Conservation (phyloP, 2,888 invertebrate genomes). For the Lepetodrilus schrolli region DNA sequence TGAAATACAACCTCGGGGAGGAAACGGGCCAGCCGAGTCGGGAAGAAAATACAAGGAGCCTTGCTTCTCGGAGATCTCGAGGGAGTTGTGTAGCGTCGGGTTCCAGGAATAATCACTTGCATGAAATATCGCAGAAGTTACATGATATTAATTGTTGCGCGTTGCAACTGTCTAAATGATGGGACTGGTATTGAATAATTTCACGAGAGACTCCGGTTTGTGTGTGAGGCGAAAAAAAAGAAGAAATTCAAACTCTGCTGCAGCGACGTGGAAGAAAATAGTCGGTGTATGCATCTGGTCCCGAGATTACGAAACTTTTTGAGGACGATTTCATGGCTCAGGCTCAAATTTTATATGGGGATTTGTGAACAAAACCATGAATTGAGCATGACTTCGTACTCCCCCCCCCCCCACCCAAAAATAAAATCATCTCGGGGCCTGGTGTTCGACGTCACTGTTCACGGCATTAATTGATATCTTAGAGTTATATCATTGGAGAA, state of each 20-base stretch:
- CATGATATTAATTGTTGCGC: neutral
- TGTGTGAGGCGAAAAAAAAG: neutral
- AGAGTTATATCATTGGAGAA: too few species aligned
- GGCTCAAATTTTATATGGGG: too few species aligned
- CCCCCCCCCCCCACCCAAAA: too few species aligned
- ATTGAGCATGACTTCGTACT: too few species aligned
- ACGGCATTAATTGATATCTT: too few species aligned
- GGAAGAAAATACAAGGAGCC: neutral
- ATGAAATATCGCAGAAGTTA: neutral
- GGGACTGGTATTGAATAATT: neutral
- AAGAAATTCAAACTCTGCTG: neutral
- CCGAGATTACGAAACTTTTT: too few species aligned
- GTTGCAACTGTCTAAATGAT: neutral
- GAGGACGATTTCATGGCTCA: too few species aligned
- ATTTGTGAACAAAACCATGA: too few species aligned
- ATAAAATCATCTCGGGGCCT: too few species aligned
- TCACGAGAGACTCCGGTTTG: neutral
- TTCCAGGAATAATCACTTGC: neutral
- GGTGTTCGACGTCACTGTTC: too few species aligned
- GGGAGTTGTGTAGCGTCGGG: neutral
- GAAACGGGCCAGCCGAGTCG: neutral
- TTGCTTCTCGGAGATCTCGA: neutral
- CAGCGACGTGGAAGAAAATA: too few species aligned
- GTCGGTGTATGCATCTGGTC: too few species aligned
- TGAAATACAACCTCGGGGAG: conserved; percentile 8